These are phyloP conservation scores for Pontoporia blainvillei DNA, from an alignment of 2,113 vertebrate species.

Conservation along the genomic window DNA sequence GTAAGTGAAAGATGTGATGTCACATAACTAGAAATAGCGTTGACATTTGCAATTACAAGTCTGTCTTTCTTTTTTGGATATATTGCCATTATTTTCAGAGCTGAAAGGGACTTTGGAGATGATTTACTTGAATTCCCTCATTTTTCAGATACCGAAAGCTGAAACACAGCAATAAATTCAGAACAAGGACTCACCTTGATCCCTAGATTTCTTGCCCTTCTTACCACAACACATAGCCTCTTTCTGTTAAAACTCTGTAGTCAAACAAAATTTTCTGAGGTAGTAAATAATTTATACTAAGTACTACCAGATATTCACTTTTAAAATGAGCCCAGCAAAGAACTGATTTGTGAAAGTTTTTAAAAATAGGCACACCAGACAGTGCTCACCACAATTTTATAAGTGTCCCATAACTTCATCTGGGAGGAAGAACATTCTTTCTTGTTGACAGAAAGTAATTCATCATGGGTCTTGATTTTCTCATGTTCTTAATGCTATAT, in stretches of 20 bases:
- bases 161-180: background rate
- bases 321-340: background rate
- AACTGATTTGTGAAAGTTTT: constrained; percentile 24
- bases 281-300: background rate
- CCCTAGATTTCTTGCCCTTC: background rate
- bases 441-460: constrained; percentile 43
- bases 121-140: background rate
- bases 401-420: constrained; percentile 34
- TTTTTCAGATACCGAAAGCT: constrained; percentile 39
- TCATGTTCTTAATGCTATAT: background rate
- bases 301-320: background rate
- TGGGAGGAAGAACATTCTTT: constrained; percentile 39
- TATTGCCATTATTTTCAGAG: constrained; percentile 27
- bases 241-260: background rate
- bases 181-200: background rate
- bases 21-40: constrained; percentile 62
- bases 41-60: constrained; percentile 62
- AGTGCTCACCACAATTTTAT: constrained; percentile 10
- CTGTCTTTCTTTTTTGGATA: constrained; percentile 29
- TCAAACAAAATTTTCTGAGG: background rate
- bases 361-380: background rate
- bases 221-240: background rate
- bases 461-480: constrained; percentile 35
- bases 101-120: background rate
- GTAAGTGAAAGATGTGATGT: constrained; percentile 61